Evolutionary conservation across 2,888 invertebrate species (phyloP).

Genomic region (Heteromyza rotundicornis): DNA sequence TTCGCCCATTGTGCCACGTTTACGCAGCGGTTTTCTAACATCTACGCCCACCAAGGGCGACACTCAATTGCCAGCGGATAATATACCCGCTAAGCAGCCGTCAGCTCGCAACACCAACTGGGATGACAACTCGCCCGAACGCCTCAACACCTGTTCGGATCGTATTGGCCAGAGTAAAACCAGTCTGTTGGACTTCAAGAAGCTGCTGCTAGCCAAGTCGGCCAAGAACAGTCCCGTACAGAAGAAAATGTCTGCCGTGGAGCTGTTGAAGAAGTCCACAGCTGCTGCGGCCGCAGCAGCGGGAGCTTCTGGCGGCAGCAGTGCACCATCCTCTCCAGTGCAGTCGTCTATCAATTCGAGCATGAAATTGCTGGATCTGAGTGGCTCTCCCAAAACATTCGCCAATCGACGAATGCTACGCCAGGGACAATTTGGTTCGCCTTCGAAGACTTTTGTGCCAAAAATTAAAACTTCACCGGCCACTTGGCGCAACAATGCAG

Average conservation of each 20-base stretch:
- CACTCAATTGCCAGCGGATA: slow-evolving; percentile 32
- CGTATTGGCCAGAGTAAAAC: slow-evolving; percentile 74
- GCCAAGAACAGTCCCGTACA: slow-evolving; percentile 68
- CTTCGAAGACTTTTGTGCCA: slow-evolving; percentile 65
- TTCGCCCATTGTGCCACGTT: slow-evolving; percentile 74
- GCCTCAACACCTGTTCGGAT: slow-evolving; percentile 68
- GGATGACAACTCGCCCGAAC: slow-evolving; percentile 53
- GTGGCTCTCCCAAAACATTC: slow-evolving; percentile 75
- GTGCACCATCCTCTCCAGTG: neutral
- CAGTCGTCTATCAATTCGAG: slow-evolving; percentile 57
- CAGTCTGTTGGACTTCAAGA: slow-evolving; percentile 84
- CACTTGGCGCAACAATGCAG: slow-evolving; percentile 30
- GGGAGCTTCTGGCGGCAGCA: slow-evolving; percentile 11
- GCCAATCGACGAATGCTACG: slow-evolving; percentile 69
- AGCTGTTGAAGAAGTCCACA: slow-evolving; percentile 71
- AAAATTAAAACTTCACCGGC: slow-evolving; percentile 68
- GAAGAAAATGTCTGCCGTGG: slow-evolving; percentile 76
- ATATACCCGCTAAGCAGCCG: slow-evolving; percentile 52
- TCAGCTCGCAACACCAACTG: slow-evolving; percentile 45
- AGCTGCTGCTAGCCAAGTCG: slow-evolving; percentile 77
- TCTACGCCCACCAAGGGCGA: slow-evolving; percentile 69
- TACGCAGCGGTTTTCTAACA: slow-evolving; percentile 69
- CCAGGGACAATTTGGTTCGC: slow-evolving; percentile 65
- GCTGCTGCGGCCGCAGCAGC: slow-evolving; percentile 55
- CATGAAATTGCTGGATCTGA: slow-evolving; percentile 73